These are phyloP conservation scores for Callionymus lyra DNA, from an alignment of 2,113 vertebrate species.

Conservation along the genomic window DNA sequence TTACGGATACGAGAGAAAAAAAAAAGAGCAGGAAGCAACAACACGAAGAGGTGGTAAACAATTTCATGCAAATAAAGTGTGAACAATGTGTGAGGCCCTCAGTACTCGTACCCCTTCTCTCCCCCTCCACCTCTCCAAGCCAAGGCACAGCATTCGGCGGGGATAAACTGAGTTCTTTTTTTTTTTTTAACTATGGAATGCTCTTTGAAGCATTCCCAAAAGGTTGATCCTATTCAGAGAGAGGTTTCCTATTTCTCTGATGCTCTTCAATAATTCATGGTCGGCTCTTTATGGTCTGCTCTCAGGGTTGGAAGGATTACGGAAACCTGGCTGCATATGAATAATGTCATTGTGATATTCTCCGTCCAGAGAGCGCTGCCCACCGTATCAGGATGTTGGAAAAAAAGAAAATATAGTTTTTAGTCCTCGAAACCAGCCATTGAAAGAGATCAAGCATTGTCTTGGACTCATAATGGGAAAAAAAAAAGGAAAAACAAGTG, in stretches of 20 bases:
- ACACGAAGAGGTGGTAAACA: conserved; percentile 61
- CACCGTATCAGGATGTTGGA: conserved; percentile 31
- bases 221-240: conserved; percentile 66
- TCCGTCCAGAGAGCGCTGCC: conserved; percentile 44
- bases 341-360: conserved; percentile 60
- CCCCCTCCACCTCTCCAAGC: conserved; percentile 32
- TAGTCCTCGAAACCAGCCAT: conserved; percentile 3
- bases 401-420: conserved; percentile 14
- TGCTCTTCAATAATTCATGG: conserved; percentile 67
- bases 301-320: conserved; percentile 59
- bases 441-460: conserved; percentile 24
- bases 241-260: conserved; percentile 66
- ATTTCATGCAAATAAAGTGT: conserved; percentile 64
- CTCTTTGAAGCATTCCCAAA: conserved; percentile 69
- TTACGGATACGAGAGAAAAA: conserved; percentile 33
- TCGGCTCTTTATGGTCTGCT: conserved; percentile 58
- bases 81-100: conserved; percentile 59
- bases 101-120: conserved; percentile 21
- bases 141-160: conserved; percentile 51
- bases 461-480: conserved; percentile 1
- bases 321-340: conserved; percentile 66
- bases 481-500: conserved; percentile 25
- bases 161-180: conserved; percentile 46
- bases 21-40: conserved; percentile 20
- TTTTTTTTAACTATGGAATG: conserved; percentile 52